Evolutionary conservation across 2,888 invertebrate species (phyloP), one percentile per base, ranked within the genome.

Genomic region (Dryobota labecula): DNA sequence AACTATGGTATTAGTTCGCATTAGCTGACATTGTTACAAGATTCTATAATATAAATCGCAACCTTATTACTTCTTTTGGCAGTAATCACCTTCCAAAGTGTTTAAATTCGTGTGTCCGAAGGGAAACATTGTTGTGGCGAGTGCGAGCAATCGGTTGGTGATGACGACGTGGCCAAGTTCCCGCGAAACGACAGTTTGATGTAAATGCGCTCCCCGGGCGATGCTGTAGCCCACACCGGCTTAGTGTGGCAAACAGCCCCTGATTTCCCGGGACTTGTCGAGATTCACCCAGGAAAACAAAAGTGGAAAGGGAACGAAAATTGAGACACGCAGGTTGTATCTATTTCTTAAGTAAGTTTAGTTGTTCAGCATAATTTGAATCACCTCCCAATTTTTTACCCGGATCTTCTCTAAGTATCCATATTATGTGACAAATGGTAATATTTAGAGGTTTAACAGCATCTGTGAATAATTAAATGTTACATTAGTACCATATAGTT

Each of bases 111-210:
- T 62, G 62, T 84, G 76, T 87, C 88, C 86, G 86, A 73, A 71
- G 89, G 86, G 90, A 81, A 79, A 77, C 84, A 86, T 89, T 82
- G 71, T 62, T 65, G 80, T 78, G 73, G 84, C 62, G 66, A 76
- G 72, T 73, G 67, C 73, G 70, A 73, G 69, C 80, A 62, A 78
- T 78, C 79, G 84, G 82, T 86, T 78, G 88, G 85, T 82, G 89
- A 87, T 87, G 91, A 89, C 87, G 87, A 78, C 80, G 77, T 73
- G 71, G 80, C 87, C 80, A 85, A 88, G 86, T 86, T 87, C 79
- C 70, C 80, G 89, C 92, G 67, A 74, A 95, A 95, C 92, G 94
- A 94, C 90, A 83, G 87, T 93, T 93, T 92, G 90, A 95, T 95
- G 94, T 94, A 92, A 95, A 94, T 94, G 89, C 80, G 89, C 77